These are phyloP conservation scores for Ormyrus rosae DNA, from an alignment of 2,888 invertebrate genomes.

Conservation along the genomic window DNA sequence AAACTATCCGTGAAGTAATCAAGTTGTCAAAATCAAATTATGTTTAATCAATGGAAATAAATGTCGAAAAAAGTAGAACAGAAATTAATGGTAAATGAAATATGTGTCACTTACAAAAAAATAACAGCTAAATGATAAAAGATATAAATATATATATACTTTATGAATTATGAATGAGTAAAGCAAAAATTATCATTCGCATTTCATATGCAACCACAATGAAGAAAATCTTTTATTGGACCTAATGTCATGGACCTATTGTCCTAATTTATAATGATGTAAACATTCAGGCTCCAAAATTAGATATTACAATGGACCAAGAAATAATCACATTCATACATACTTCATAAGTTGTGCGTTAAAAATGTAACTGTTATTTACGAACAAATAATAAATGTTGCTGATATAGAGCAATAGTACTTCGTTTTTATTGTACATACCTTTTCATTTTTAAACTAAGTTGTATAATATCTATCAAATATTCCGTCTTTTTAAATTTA, in stretches of 20 bases:
- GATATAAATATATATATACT: constrained; percentile 5
- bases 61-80: not conserved
- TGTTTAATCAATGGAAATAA: constrained; percentile 4
- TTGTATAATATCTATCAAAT: too few species aligned
- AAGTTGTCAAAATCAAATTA: not conserved
- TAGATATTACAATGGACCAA: constrained; percentile 53
- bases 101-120: constrained; percentile 23
- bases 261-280: constrained; percentile 17
- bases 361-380: constrained; percentile 54
- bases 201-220: constrained; percentile 15
- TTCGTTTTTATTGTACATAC: not conserved
- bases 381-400: constrained; percentile 55
- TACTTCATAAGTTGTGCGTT: constrained; percentile 39
- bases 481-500: too few species aligned
- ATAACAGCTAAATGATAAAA: not conserved
- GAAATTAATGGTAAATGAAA: constrained; percentile 18
- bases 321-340: constrained; percentile 46
- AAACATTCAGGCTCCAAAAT: constrained; percentile 34
- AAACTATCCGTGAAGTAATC: constrained; percentile 17
- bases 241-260: constrained; percentile 15
- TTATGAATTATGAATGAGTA: not conserved
- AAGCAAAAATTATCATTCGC: not conserved
- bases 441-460: too few species aligned
- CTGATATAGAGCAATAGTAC: constrained; percentile 34
- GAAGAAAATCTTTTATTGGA: constrained; percentile 19